phyloP scores from a whole-genome alignment of 2,113 vertebrate genomes.

The Phodopus roborovskii region DNA sequence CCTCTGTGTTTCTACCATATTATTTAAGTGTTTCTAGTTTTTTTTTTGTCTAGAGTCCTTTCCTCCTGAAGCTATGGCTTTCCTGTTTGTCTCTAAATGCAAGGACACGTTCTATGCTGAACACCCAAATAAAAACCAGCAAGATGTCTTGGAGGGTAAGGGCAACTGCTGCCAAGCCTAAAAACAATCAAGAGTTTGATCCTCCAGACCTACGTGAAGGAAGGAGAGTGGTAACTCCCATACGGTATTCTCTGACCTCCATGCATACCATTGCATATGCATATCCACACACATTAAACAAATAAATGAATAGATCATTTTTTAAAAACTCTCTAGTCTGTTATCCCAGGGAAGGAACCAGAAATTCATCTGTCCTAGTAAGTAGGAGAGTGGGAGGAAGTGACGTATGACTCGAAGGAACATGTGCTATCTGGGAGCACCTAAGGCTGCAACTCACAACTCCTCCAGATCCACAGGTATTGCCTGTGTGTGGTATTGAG shows the following conservation, averaged over 20 bases:
- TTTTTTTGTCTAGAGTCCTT: neutral
- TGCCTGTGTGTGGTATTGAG: neutral
- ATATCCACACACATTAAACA: neutral
- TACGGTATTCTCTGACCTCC: neutral
- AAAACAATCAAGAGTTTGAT: neutral
- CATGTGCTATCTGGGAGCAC: neutral
- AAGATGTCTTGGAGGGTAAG: neutral
- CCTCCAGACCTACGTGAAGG: too few relatives aligned
- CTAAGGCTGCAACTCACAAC: neutral
- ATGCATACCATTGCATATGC: neutral
- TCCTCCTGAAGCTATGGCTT: neutral
- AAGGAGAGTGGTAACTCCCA: neutral
- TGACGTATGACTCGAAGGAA: neutral
- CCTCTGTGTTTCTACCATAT: neutral
- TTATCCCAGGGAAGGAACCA: neutral
- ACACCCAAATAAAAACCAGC: neutral
- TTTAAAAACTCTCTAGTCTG: neutral
- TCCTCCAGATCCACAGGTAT: neutral
- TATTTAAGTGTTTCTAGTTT: neutral
- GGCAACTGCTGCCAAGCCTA: neutral
- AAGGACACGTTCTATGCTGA: neutral
- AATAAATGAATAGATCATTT: neutral
- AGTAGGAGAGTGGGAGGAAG: neutral
- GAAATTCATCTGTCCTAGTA: neutral
- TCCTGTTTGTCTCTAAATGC: slow-evolving; percentile 2